Base-by-base conservation (phyloP, 2,113 vertebrate species). In the Cyprinodon brontotheroides region DNA sequence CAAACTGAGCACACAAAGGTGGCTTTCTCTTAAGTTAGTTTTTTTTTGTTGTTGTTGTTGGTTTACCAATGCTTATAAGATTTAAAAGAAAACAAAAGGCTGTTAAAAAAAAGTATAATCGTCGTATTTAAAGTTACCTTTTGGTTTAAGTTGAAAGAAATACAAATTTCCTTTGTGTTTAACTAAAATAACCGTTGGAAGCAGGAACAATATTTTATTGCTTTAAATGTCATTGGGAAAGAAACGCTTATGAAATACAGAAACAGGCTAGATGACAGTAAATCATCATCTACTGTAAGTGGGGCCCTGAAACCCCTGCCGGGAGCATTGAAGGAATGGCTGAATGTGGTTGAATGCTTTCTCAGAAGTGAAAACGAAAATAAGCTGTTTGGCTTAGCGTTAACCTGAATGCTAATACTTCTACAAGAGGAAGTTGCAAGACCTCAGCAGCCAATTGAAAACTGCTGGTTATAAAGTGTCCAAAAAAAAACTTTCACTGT, bases 381-480 rank as follows among this genome's bases (percentile, higher is more conserved):
- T 64, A 7, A 70, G 22, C 39, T 1, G 13, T 29, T n/a, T 10
- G 0, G 17, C 75, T 74, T 67, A 39, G 10, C 1, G 60, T 40
- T 67, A 37, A 59, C 11, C 2, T 37, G 68, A 40, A 29, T 15
- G 10, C 12, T 64, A 69, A 61, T 64, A 65, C 48, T 66, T 65
- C 39, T 72, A 8, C 15, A 78, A 68, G 61, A 83, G 87, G 87
- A 90, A 87, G 77, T 66, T 67, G 12, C 60, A 38, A 40, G 45
- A 45, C 43, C 39, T 74, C 29, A 61, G 50, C 61, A 61, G 69
- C 43, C 14, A 60, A 62, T 22, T 74, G 13, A 78, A 48, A 66
- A 37, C 50, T 62, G 61, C 61, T 65, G 64, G 78, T 81, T 57
- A 80, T n/a, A 47, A 22, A 76, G 6, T 3, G 61, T 77, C 17